Conservation (phyloP, 2,797 vertebrate genomes). For the Sebastes vulpes region DNA sequence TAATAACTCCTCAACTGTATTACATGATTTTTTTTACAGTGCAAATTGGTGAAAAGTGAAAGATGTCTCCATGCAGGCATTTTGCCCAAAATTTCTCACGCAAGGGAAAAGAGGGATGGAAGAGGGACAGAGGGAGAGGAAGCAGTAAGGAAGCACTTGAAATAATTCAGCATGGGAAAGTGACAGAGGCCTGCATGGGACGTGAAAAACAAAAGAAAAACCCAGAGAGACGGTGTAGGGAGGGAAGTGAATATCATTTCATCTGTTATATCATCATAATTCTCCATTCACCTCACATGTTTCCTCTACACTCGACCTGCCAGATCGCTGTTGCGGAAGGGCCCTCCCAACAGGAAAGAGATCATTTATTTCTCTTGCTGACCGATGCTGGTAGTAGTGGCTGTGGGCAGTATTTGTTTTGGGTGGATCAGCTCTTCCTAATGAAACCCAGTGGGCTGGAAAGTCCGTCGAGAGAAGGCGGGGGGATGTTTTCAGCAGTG, state of each 20-base stretch:
- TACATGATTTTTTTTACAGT: neutral
- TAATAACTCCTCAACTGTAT: neutral
- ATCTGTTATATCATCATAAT: neutral
- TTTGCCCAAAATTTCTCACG: neutral
- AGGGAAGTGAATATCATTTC: neutral
- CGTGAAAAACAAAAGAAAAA: neutral
- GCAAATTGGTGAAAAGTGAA: neutral
- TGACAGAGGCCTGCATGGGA: neutral
- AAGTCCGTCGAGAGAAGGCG: neutral
- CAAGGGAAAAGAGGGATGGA: neutral
- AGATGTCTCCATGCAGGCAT: neutral
- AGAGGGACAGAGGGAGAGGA: neutral
- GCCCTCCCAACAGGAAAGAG: constrained; percentile 44
- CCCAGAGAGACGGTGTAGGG: neutral
- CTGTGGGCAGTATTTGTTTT: constrained; percentile 30
- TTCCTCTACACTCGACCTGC: neutral
- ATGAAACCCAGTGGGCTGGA: constrained; percentile 30
- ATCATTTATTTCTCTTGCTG: constrained; percentile 41
- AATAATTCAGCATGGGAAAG: constrained; percentile 5
- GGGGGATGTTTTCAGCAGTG: neutral
- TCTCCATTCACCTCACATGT: neutral
- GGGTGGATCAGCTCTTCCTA: constrained; percentile 39
- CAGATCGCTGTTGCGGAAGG: constrained; percentile 19
- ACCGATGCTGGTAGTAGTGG: neutral
- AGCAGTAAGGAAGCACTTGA: constrained; percentile 27